These are phyloP conservation scores for Bufotes viridis DNA, from an alignment of 2,797 vertebrate species.

Conservation along the genomic window DNA sequence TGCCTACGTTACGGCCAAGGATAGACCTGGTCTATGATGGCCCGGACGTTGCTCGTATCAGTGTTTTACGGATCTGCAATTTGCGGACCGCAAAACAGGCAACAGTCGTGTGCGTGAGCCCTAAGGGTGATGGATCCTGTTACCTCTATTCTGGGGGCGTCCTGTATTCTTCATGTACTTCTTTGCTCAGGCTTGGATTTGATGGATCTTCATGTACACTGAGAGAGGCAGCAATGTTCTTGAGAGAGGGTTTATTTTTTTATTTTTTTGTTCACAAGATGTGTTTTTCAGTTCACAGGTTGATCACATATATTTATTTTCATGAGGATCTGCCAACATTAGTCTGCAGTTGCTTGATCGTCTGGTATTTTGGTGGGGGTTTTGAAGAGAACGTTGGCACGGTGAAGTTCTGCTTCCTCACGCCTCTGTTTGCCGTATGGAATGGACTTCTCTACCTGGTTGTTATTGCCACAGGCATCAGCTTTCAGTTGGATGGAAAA, in stretches of 20 bases:
- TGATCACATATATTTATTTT: conserved; percentile 72
- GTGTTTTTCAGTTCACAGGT: conserved; percentile 69
- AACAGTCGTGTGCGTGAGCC: too few species aligned
- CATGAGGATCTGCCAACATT: conserved; percentile 69
- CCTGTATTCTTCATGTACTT: too few species aligned
- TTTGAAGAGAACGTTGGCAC: conserved; percentile 72
- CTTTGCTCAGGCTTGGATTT: too few species aligned
- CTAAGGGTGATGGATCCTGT: too few species aligned
- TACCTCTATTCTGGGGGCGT: too few species aligned
- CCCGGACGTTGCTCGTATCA: too few species aligned
- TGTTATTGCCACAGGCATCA: conserved; percentile 61
- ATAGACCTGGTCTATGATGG: too few species aligned
- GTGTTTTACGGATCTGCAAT: too few species aligned
- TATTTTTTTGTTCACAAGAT: conserved; percentile 57
- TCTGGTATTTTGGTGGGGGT: conserved; percentile 71
- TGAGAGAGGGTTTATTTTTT: conserved; percentile 74
- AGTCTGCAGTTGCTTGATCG: conserved; percentile 65
- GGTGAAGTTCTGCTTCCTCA: conserved; percentile 71
- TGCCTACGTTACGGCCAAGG: too few species aligned
- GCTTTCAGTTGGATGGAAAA: conserved; percentile 65
- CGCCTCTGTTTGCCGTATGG: conserved; percentile 66
- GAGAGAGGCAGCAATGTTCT: too few species aligned
- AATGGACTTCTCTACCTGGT: conserved; percentile 67
- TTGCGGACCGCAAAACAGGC: too few species aligned
- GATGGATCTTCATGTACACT: too few species aligned